Evolutionary conservation across 2,888 invertebrate species (phyloP).

Genomic region (Cordilura impudica): DNA sequence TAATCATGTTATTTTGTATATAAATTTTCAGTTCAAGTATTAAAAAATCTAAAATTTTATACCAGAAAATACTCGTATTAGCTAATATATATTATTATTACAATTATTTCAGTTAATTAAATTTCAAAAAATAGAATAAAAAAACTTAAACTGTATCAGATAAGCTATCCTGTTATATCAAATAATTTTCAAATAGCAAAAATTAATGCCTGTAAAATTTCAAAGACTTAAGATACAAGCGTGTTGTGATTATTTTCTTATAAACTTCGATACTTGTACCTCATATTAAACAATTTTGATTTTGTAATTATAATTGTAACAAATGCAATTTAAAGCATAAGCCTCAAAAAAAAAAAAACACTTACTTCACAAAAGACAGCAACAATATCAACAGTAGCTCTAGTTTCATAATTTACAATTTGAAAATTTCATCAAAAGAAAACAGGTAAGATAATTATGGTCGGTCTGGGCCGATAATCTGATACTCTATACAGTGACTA

Average conservation of each 20-base stretch:
- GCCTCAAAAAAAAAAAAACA: not conserved
- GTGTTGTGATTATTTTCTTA: not conserved
- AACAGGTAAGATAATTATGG: no score
- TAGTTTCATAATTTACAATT: not conserved
- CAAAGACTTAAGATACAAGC: constrained; percentile 30
- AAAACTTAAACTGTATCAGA: not conserved
- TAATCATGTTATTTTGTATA: no score
- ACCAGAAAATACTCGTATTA: no score
- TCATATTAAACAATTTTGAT: not conserved
- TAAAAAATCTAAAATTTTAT: no score
- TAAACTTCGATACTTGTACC: not conserved
- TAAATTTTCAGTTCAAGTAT: no score
- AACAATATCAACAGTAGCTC: not conserved
- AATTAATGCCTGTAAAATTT: no score
- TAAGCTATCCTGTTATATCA: no score
- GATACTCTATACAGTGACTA: no score
- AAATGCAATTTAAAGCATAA: constrained; percentile 6
- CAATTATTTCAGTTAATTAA: no score
- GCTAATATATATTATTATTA: no score
- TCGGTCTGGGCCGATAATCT: no score
- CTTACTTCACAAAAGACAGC: not conserved
- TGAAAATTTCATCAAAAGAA: not conserved
- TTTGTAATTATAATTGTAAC: constrained; percentile 21
- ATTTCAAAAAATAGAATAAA: not conserved
- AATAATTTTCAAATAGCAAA: no score